Conservation (phyloP, 2,797 vertebrate genomes). For the Taenioides sp. region DNA sequence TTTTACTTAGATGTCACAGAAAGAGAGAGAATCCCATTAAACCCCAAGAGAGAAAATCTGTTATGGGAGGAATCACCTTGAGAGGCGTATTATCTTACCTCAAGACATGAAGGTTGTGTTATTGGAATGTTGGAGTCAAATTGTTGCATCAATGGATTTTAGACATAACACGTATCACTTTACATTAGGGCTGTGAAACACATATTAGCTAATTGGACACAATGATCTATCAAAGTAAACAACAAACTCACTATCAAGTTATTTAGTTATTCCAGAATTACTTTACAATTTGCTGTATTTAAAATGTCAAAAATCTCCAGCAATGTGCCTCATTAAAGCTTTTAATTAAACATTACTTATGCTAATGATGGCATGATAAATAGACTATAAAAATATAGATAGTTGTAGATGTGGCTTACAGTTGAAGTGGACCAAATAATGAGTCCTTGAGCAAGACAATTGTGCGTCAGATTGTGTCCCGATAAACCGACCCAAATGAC, state of each 20-base stretch:
- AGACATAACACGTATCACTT: neutral
- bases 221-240: neutral
- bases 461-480: neutral
- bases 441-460: slow-evolving; percentile 37
- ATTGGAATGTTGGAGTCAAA: slow-evolving; percentile 29
- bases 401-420: neutral
- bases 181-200: neutral
- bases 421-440: slow-evolving; percentile 13
- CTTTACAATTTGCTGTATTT: neutral
- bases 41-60: slow-evolving; percentile 40
- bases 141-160: slow-evolving; percentile 8
- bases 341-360: neutral
- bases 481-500: neutral
- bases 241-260: neutral
- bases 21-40: slow-evolving; percentile 43
- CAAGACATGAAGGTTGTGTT: slow-evolving; percentile 35
- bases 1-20: slow-evolving; percentile 54
- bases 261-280: neutral
- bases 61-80: slow-evolving; percentile 35
- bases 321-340: neutral
- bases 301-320: neutral
- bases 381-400: neutral
- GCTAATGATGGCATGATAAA: neutral
- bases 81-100: slow-evolving; percentile 53
- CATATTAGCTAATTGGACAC: neutral